These are phyloP conservation scores for Epizoanthus ramosus DNA, from an alignment of 92 coral and sea anemone species.

Conservation along the genomic window DNA sequence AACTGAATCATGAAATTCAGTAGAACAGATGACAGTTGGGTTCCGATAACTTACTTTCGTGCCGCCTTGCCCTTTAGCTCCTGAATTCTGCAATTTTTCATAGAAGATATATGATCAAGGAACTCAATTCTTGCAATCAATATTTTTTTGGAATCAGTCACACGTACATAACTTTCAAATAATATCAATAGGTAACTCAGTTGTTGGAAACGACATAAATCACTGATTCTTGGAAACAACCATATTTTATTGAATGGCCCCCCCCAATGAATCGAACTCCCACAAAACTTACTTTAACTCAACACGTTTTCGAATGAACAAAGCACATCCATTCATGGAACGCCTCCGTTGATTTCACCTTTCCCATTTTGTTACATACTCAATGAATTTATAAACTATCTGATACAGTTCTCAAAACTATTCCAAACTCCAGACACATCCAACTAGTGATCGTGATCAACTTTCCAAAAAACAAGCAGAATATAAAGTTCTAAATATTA, in stretches of 20 bases:
- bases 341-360: too few species aligned
- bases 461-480: too few species aligned
- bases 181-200: not conserved
- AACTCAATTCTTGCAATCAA: constrained; percentile 33
- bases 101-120: constrained; percentile 29
- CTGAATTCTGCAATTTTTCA: constrained; percentile 41
- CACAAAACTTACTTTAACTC: not conserved
- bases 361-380: too few species aligned
- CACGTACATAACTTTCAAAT: not conserved
- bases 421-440: too few species aligned
- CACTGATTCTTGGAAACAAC: not conserved
- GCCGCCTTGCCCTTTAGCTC: constrained; percentile 46
- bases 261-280: too few species aligned
- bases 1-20: not conserved
- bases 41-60: constrained; percentile 26
- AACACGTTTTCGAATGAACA: not conserved
- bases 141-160: constrained; percentile 14
- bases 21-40: not conserved
- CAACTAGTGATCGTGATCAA: too few species aligned
- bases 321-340: too few species aligned
- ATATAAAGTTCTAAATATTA: too few species aligned
- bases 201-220: not conserved
- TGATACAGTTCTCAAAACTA: too few species aligned
- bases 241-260: too few species aligned
- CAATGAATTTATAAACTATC: too few species aligned